These are phyloP conservation scores for Phyllostomus hastatus DNA, from an alignment of 2,113 vertebrate genomes.

Conservation along the genomic window DNA sequence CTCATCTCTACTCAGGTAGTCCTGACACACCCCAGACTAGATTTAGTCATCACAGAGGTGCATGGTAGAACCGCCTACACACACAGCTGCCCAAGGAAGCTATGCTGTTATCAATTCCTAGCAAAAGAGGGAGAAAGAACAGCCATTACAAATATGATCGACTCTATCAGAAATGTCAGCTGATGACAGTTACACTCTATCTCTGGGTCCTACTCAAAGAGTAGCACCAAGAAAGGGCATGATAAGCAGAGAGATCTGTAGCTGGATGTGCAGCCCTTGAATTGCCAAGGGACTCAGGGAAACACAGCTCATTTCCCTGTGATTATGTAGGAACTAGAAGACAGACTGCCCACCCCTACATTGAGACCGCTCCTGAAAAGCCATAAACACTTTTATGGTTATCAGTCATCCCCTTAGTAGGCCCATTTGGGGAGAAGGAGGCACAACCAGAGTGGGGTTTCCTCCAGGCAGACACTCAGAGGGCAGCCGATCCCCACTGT, in stretches of 20 bases:
- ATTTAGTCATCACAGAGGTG: background rate
- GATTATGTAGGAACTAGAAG: slow-evolving; percentile 10
- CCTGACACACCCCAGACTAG: background rate
- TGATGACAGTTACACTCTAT: slow-evolving; percentile 23
- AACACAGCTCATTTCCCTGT: slow-evolving; percentile 22
- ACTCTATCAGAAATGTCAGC: slow-evolving; percentile 32
- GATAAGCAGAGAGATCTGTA: slow-evolving; percentile 46
- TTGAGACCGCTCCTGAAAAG: slow-evolving; percentile 45
- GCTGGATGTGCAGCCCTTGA: slow-evolving; percentile 45
- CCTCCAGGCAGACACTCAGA: slow-evolving; percentile 77
- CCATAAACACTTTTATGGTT: slow-evolving; percentile 12
- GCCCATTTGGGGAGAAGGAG: slow-evolving; percentile 55
- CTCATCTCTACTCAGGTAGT: background rate
- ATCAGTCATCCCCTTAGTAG: slow-evolving; percentile 63
- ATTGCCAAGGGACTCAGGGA: slow-evolving; percentile 40
- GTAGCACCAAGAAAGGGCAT: slow-evolving; percentile 66
- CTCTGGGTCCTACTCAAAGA: slow-evolving; percentile 42
- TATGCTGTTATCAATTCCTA: background rate
- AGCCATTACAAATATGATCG: background rate
- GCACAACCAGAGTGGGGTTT: slow-evolving; percentile 57
- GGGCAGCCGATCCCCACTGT: slow-evolving; percentile 75
- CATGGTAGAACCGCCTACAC: background rate
- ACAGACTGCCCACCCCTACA: background rate
- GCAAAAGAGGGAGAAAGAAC: background rate
- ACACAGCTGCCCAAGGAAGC: background rate